These are phyloP conservation scores for Phyllotreta striolata DNA, from an alignment of 2,888 invertebrate genomes.

Conservation along the genomic window DNA sequence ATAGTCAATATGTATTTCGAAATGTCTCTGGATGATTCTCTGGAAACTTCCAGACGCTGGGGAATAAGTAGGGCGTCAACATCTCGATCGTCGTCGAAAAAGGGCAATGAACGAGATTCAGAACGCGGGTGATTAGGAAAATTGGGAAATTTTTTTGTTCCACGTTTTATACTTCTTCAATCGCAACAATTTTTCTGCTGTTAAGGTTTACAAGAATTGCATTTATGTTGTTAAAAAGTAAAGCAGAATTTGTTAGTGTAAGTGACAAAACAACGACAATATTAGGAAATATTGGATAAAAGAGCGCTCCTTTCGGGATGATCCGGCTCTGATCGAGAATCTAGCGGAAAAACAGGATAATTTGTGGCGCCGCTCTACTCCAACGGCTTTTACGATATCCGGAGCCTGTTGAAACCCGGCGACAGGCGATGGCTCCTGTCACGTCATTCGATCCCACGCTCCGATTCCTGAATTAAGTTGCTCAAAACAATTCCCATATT, in stretches of 20 bases:
- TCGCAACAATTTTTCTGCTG: no score
- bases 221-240: no score
- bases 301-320: background rate
- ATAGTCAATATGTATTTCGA: background rate
- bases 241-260: no score
- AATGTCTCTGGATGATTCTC: background rate
- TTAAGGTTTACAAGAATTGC: no score
- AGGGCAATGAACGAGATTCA: conserved; percentile 25
- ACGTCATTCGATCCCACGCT: conserved; percentile 9
- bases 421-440: conserved; percentile 8
- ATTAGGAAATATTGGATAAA: background rate
- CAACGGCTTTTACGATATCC: conserved; percentile 7
- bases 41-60: conserved; percentile 27
- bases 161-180: background rate
- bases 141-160: conserved; percentile 21
- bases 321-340: background rate
- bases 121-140: conserved; percentile 34
- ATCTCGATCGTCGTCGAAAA: conserved; percentile 9
- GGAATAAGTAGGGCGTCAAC: conserved; percentile 33
- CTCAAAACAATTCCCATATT: conserved; percentile 44
- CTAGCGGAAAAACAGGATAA: background rate
- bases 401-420: conserved; percentile 21
- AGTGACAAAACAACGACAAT: no score
- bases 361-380: conserved; percentile 17
- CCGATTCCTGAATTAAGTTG: conserved; percentile 13